Percentiles rank a stretch among this genome's conserved stretches.
Conservation (phyloP, 2,113 vertebrate species). For the Zeus faber region DNA sequence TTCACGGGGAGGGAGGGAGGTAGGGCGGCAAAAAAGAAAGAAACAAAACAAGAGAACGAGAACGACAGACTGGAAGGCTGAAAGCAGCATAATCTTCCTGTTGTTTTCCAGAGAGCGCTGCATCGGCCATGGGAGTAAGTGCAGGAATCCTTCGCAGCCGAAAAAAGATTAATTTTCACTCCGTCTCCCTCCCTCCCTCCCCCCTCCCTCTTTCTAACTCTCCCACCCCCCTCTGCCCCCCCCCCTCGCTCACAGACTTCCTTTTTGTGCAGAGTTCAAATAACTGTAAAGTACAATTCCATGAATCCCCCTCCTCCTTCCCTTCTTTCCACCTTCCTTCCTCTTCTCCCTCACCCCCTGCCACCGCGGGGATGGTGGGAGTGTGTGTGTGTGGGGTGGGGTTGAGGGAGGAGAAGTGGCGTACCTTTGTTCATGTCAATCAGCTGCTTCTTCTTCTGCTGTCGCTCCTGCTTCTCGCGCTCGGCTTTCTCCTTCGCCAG, state of each 20-base stretch:
- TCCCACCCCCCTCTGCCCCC: constrained; percentile 12
- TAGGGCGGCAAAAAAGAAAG: too few relatives aligned
- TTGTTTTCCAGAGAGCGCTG: constrained; percentile 29
- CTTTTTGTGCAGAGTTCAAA: constrained; percentile 44
- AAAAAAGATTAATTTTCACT: too few relatives aligned
- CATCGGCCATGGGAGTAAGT: constrained; percentile 17
- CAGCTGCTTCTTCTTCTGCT: constrained; percentile 96
- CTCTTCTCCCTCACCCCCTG: constrained; percentile 29
- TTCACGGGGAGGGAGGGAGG: too few relatives aligned
- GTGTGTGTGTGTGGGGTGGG: constrained; percentile 1
- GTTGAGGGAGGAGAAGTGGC: constrained; percentile 41
- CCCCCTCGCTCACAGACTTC: constrained; percentile 15
- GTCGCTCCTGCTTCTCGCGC: constrained; percentile 89
- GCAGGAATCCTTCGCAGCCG: constrained; percentile 36
- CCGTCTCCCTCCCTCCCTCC: too few relatives aligned
- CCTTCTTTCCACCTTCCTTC: constrained; percentile 12
- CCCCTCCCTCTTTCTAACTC: too few relatives aligned
- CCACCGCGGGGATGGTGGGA: constrained; percentile 1
- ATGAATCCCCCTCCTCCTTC: constrained; percentile 9
- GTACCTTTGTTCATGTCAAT: constrained; percentile 99
- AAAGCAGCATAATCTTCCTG: constrained; percentile 36
- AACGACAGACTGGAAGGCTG: constrained; percentile 2
- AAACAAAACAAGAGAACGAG: background rate
- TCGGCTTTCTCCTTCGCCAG: constrained; percentile 97
- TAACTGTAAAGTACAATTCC: constrained; percentile 47